A percentile compares a stretch with the other conserved stretches of the same genome.
phyloP scores from a whole-genome alignment of 2,888 invertebrate genomes.

The Dione juno region DNA sequence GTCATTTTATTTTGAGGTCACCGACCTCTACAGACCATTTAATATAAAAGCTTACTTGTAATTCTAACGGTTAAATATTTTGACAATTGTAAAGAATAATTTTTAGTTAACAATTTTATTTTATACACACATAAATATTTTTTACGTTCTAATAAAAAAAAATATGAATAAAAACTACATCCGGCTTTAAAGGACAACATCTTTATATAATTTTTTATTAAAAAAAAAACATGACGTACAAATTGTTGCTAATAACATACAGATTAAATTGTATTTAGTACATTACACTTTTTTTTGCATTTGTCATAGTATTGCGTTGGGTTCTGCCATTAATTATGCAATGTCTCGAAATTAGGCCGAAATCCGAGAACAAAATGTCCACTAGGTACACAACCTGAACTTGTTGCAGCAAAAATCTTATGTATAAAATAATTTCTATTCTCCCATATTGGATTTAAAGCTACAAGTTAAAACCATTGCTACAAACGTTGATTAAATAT shows the following conservation, averaged over 20 bases:
- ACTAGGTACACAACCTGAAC: too few species aligned
- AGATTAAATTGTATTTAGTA: neutral
- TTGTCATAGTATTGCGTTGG: too few species aligned
- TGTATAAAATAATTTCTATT: neutral
- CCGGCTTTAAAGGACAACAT: conserved; percentile 21
- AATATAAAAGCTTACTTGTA: conserved; percentile 36
- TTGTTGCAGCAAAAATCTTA: neutral
- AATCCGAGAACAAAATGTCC: too few species aligned
- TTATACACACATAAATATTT: too few species aligned
- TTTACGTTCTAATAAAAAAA: neutral
- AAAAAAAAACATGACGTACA: conserved; percentile 9
- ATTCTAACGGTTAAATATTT: conserved; percentile 31
- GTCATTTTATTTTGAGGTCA: conserved; percentile 37
- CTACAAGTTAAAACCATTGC: too few species aligned
- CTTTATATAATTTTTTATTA: conserved; percentile 17
- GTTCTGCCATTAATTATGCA: too few species aligned
- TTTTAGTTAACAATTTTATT: neutral
- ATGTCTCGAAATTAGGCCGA: too few species aligned
- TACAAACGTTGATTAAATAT: too few species aligned
- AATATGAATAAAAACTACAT: conserved; percentile 17
- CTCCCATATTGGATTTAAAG: neutral
- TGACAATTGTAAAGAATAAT: conserved; percentile 36
- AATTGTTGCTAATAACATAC: conserved; percentile 3
- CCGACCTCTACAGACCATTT: conserved; percentile 35
- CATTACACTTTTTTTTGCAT: conserved; percentile 2